phyloP scores from a whole-genome alignment of 2,888 invertebrate species.

The Colostygia pectinataria region DNA sequence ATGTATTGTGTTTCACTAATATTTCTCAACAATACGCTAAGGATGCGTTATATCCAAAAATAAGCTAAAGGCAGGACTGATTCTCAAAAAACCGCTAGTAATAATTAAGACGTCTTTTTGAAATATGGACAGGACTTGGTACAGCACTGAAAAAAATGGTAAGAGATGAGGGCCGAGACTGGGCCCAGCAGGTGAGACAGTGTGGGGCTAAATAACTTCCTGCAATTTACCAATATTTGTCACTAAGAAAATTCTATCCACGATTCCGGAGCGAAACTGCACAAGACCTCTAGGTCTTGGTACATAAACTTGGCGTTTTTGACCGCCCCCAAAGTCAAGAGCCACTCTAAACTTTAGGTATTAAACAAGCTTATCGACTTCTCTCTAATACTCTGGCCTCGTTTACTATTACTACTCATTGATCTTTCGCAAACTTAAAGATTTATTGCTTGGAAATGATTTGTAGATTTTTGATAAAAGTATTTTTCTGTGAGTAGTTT shows the following conservation, averaged over 20 bases:
- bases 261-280: neutral
- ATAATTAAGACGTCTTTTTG: too few relatives aligned
- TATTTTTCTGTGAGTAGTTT: conserved; percentile 1
- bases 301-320: conserved; percentile 28
- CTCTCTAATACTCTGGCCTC: conserved; percentile 10
- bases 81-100: too few relatives aligned
- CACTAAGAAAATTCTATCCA: neutral
- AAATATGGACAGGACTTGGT: too few relatives aligned
- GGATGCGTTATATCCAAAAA: too few relatives aligned
- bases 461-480: conserved; percentile 12
- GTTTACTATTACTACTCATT: conserved; percentile 20
- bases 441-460: conserved; percentile 16
- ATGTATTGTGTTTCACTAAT: too few relatives aligned
- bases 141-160: too few relatives aligned
- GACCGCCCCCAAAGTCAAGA: conserved; percentile 22
- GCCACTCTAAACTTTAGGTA: conserved; percentile 29
- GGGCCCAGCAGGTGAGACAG: too few relatives aligned
- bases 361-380: conserved; percentile 20
- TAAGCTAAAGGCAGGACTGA: too few relatives aligned
- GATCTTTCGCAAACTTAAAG: conserved; percentile 3
- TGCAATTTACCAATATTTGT: too few relatives aligned
- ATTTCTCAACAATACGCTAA: too few relatives aligned
- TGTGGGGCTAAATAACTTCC: too few relatives aligned
- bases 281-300: conserved; percentile 11
- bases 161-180: too few relatives aligned